A percentile compares a stretch with the other conserved stretches of the same genome.
Conservation (phyloP, 2,888 invertebrate genomes). For the Julus scanicus region DNA sequence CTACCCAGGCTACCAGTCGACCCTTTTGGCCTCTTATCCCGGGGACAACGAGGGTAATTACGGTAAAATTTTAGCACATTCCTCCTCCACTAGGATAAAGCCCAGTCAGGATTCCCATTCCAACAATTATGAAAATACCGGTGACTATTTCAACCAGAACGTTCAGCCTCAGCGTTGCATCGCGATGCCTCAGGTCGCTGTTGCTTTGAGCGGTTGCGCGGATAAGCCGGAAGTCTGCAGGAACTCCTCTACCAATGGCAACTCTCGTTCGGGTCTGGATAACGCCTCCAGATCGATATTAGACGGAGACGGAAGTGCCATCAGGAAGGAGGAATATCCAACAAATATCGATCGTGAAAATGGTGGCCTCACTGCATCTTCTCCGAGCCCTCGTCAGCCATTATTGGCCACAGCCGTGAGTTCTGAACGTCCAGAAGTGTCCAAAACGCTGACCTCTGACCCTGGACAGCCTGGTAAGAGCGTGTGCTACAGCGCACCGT, state of each 20-base stretch:
- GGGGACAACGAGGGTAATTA: slow-evolving; percentile 17
- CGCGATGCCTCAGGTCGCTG: background rate
- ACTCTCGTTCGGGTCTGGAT: background rate
- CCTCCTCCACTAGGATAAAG: background rate
- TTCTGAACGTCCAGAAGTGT: background rate
- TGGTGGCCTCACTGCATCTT: background rate
- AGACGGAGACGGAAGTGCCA: background rate
- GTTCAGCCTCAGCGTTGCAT: background rate
- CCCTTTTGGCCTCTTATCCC: background rate
- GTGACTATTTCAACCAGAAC: background rate
- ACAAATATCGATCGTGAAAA: slow-evolving; percentile 45
- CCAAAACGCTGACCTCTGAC: background rate
- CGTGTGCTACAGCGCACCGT: background rate
- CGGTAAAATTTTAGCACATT: slow-evolving; percentile 16
- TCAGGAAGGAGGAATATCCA: slow-evolving; percentile 37
- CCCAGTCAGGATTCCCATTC: background rate
- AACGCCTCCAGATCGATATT: slow-evolving; percentile 9
- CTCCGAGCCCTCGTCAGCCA: background rate
- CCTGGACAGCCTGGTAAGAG: background rate
- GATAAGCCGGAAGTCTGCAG: background rate
- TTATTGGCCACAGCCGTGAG: background rate
- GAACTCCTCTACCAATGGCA: background rate
- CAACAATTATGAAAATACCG: background rate
- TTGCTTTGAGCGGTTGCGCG: background rate
- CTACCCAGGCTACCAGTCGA: background rate